These are phyloP conservation scores for Hylomyscus alleni DNA, from an alignment of 2,797 vertebrate genomes.

Conservation along the genomic window DNA sequence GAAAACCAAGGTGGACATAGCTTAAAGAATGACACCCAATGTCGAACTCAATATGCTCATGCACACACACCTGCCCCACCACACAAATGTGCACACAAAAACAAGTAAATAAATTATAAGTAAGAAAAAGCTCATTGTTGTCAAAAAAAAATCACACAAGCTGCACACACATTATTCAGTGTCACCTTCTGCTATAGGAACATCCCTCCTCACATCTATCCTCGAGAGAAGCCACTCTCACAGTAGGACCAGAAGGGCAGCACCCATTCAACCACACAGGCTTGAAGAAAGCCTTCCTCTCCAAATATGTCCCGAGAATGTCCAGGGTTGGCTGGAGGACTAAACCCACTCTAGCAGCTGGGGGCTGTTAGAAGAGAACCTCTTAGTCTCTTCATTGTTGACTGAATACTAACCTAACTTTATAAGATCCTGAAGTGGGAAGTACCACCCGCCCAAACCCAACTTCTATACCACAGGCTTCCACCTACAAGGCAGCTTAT, in stretches of 20 bases:
- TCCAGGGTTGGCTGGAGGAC: background rate
- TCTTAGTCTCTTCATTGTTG: background rate
- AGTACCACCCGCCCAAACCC: background rate
- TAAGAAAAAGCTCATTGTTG: background rate
- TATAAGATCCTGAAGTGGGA: background rate
- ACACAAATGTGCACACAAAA: background rate
- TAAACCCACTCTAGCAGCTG: background rate
- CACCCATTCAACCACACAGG: background rate
- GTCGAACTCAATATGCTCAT: background rate
- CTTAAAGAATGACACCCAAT: background rate
- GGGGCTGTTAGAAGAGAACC: background rate
- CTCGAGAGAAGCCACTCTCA: background rate
- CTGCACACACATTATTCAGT: background rate
- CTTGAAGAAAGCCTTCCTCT: background rate
- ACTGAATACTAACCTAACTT: background rate
- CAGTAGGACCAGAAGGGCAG: background rate
- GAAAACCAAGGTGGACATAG: background rate
- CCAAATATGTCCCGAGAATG: background rate
- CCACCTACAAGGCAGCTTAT: background rate
- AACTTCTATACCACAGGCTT: background rate
- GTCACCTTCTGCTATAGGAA: background rate
- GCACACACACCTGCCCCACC: background rate
- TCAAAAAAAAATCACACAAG: background rate
- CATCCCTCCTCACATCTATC: background rate
- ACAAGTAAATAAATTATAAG: background rate